phyloP scores from a whole-genome alignment of 2,888 invertebrate genomes.

The Mycalesis mineus region DNA sequence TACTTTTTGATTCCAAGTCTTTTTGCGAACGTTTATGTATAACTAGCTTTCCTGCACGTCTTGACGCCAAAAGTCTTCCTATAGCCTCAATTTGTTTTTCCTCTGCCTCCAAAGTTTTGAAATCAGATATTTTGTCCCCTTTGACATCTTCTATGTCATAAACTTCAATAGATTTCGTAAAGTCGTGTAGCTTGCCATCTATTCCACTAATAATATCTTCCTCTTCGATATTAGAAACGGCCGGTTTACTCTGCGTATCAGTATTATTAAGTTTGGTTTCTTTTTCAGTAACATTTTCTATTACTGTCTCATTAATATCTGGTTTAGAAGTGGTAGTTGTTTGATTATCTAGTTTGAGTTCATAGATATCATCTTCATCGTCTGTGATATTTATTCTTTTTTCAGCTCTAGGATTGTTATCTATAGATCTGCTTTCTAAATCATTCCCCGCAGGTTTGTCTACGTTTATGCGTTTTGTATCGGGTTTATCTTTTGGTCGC shows the following conservation, averaged over 20 bases:
- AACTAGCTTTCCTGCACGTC: constrained; percentile 57
- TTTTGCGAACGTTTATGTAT: constrained; percentile 66
- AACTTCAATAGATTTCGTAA: constrained; percentile 65
- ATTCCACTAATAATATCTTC: constrained; percentile 59
- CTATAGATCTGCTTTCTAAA: constrained; percentile 30
- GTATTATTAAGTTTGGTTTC: constrained; percentile 37
- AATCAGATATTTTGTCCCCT: constrained; percentile 53
- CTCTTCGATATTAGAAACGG: constrained; percentile 41
- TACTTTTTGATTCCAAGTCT: constrained; percentile 59
- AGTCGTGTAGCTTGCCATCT: constrained; percentile 66
- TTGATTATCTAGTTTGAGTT: constrained; percentile 33
- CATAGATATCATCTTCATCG: constrained; percentile 37
- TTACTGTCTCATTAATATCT: constrained; percentile 27
- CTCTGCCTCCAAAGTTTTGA: constrained; percentile 68
- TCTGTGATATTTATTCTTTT: constrained; percentile 53
- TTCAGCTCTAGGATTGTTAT: constrained; percentile 43
- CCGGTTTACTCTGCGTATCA: constrained; percentile 39
- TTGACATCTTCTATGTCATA: constrained; percentile 64
- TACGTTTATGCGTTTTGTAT: constrained; percentile 10
- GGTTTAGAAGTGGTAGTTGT: constrained; percentile 32
- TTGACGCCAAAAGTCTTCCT: constrained; percentile 62
- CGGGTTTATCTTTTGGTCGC: constrained; percentile 11
- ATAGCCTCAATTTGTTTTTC: constrained; percentile 73
- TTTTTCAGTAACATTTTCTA: constrained; percentile 28
- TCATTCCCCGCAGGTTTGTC: constrained; percentile 23